Conservation (phyloP, 2,888 invertebrate genomes). For the Lydus trimaculatus region DNA sequence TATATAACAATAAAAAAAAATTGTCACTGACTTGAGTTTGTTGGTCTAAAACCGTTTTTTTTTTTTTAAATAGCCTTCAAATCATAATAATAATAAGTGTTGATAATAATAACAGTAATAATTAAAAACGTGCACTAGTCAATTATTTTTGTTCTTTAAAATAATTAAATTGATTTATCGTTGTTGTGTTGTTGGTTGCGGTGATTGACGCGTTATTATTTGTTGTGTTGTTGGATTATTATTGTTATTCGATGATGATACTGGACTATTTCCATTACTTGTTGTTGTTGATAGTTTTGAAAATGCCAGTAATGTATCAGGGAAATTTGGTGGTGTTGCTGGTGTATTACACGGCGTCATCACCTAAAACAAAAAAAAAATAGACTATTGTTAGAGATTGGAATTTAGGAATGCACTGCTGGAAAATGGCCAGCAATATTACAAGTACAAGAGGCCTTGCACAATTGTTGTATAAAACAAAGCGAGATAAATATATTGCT, state of each 20-base stretch:
- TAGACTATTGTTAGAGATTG: conserved; percentile 22
- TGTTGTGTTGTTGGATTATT: conserved; percentile 52
- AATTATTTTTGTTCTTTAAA: conserved; percentile 16
- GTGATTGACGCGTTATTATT: conserved; percentile 50
- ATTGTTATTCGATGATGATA: conserved; percentile 59
- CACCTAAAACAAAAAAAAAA: conserved; percentile 66
- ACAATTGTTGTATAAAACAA: neutral
- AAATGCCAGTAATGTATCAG: conserved; percentile 87
- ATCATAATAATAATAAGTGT: too few relatives aligned
- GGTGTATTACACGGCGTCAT: conserved; percentile 95
- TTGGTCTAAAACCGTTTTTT: too few relatives aligned
- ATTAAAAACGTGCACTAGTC: conserved; percentile 27
- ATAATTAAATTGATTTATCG: conserved; percentile 45
- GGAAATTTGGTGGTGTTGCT: conserved; percentile 93
- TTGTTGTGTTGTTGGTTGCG: conserved; percentile 55
- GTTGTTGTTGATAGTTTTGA: conserved; percentile 86
- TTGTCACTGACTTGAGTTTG: too few relatives aligned
- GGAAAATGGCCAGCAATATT: conserved; percentile 17
- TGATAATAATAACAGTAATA: conserved; percentile 26
- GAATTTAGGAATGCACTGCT: conserved; percentile 15
- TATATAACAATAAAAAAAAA: too few relatives aligned
- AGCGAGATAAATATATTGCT: neutral
- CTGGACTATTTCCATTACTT: conserved; percentile 64
- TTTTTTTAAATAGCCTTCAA: too few relatives aligned
- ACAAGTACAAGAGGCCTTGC: neutral